Percentiles rank a stretch among this genome's conserved stretches.
phyloP scores from a whole-genome alignment of 2,797 vertebrate species.

The Danionella dracula region DNA sequence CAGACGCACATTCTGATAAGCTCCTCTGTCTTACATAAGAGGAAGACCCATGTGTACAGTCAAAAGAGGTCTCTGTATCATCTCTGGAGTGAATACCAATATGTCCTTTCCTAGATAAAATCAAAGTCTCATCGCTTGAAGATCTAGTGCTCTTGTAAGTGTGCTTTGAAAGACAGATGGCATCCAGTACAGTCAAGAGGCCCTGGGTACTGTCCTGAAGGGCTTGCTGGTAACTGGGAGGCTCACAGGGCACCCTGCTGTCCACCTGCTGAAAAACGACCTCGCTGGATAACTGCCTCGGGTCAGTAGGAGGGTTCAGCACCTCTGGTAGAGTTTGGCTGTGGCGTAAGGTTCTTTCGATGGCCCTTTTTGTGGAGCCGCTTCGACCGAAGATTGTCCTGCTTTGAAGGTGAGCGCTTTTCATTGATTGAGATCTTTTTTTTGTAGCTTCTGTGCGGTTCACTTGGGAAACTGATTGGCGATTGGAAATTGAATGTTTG shows the following conservation, averaged over 20 bases:
- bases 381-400: slow-evolving; percentile 51
- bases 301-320: slow-evolving; percentile 41
- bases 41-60: slow-evolving; percentile 32
- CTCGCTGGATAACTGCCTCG: slow-evolving; percentile 54
- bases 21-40: slow-evolving; percentile 56
- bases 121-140: slow-evolving; percentile 29
- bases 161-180: slow-evolving; percentile 49
- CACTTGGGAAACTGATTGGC: slow-evolving; percentile 44
- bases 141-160: slow-evolving; percentile 30
- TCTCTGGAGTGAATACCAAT: slow-evolving; percentile 14
- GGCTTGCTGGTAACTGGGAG: slow-evolving; percentile 76
- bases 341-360: slow-evolving; percentile 42
- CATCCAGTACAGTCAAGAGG: slow-evolving; percentile 61
- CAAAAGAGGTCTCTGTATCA: slow-evolving; percentile 21
- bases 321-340: slow-evolving; percentile 47
- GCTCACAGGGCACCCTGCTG: slow-evolving; percentile 59
- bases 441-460: slow-evolving; percentile 55
- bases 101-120: background rate
- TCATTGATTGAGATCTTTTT: slow-evolving; percentile 73
- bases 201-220: slow-evolving; percentile 44
- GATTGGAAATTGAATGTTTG: slow-evolving; percentile 56
- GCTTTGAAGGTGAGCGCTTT: slow-evolving; percentile 49
- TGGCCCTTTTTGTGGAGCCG: slow-evolving; percentile 40
- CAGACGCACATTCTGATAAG: slow-evolving; percentile 60
- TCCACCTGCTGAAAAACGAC: slow-evolving; percentile 71